phyloP scores from a whole-genome alignment of 1,140 invertebrate species.

The Leptoteleia sp. region DNA sequence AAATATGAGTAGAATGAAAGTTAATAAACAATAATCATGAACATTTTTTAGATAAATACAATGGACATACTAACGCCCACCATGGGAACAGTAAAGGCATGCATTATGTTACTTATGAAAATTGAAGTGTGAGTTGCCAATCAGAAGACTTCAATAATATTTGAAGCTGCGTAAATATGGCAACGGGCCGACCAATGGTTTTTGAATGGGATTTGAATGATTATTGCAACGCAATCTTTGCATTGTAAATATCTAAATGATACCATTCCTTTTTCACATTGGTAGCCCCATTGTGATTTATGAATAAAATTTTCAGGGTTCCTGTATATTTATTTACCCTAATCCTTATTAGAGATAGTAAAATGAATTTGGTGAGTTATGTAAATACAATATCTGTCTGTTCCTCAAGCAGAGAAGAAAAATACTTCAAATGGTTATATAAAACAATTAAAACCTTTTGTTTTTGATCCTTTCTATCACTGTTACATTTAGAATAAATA shows the following conservation, averaged over 20 bases:
- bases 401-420: not conserved
- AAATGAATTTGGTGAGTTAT: conserved; percentile 16
- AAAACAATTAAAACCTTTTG: not conserved
- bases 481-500: no score
- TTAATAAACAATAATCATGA: no score
- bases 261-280: conserved; percentile 96
- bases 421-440: conserved; percentile 1
- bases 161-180: conserved; percentile 94
- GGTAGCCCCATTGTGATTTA: conserved; percentile 92
- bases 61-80: no score
- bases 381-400: not conserved
- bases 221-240: conserved; percentile 91
- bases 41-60: no score
- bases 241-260: conserved; percentile 95
- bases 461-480: no score
- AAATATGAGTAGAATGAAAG: no score
- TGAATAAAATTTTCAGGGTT: conserved; percentile 80
- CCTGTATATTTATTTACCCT: conserved; percentile 64
- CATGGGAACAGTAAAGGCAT: no score
- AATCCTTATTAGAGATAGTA: conserved; percentile 24
- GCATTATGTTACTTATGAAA: no score
- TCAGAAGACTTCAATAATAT: conserved; percentile 90
- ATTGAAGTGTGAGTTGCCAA: no score
- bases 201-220: conserved; percentile 97
- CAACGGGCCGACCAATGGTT: conserved; percentile 93